Conservation (phyloP, 2,888 invertebrate species). For the Phragmatobia fuliginosa region DNA sequence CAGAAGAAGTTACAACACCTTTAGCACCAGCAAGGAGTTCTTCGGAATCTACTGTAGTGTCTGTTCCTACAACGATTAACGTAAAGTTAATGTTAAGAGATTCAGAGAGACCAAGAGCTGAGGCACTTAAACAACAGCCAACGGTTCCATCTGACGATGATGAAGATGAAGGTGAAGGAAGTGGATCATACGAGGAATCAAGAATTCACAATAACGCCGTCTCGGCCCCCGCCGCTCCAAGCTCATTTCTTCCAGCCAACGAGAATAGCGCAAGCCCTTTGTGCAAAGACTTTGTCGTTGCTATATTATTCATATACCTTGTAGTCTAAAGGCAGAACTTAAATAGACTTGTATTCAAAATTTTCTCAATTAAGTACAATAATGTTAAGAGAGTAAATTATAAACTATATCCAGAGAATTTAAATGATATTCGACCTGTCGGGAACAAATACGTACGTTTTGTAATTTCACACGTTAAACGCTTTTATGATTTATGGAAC, state of each 20-base stretch:
- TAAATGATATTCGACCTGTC: slow-evolving; percentile 68
- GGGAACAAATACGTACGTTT: slow-evolving; percentile 69
- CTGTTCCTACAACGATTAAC: slow-evolving; percentile 38
- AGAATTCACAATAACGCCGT: slow-evolving; percentile 63
- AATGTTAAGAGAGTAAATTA: slow-evolving; percentile 54
- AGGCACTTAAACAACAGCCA: slow-evolving; percentile 73
- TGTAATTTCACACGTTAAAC: slow-evolving; percentile 44
- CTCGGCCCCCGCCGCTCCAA: slow-evolving; percentile 77
- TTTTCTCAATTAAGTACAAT: slow-evolving; percentile 49
- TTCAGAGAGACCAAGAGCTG: slow-evolving; percentile 63
- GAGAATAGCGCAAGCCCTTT: slow-evolving; percentile 62
- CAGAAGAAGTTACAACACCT: slow-evolving; percentile 36
- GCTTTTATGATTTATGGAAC: slow-evolving; percentile 34
- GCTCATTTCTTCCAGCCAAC: slow-evolving; percentile 74
- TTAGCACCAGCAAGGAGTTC: slow-evolving; percentile 37
- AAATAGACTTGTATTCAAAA: slow-evolving; percentile 35
- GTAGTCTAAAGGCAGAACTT: slow-evolving; percentile 49
- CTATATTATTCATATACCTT: slow-evolving; percentile 45
- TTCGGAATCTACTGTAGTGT: slow-evolving; percentile 43
- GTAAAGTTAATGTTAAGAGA: slow-evolving; percentile 42
- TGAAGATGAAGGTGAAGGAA: slow-evolving; percentile 79
- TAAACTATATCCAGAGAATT: slow-evolving; percentile 62
- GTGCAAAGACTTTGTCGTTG: slow-evolving; percentile 31
- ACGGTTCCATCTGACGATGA: slow-evolving; percentile 79
- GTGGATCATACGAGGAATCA: slow-evolving; percentile 72